Evolutionary conservation across 2,113 vertebrate genomes (phyloP).

Genomic region (Rhabdornis inornatus): DNA sequence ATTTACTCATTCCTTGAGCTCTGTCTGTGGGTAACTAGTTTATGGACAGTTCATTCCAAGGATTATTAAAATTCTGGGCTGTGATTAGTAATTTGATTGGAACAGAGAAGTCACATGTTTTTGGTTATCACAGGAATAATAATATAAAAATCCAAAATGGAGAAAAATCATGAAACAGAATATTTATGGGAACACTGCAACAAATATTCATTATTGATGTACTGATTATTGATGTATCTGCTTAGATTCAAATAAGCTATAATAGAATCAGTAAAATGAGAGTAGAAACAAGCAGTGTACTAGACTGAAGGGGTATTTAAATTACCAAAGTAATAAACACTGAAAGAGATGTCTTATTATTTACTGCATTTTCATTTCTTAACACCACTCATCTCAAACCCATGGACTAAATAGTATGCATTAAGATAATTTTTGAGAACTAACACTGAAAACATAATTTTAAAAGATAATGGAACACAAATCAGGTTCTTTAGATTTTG

Average conservation of each 20-base stretch:
- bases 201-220: neutral
- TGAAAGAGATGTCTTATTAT: neutral
- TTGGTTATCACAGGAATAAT: neutral
- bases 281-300: neutral
- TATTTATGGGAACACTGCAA: neutral
- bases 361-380: neutral
- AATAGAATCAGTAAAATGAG: neutral
- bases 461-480: neutral
- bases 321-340: neutral
- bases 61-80: neutral
- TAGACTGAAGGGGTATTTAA: neutral
- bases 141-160: neutral
- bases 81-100: neutral
- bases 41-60: neutral
- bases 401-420: neutral
- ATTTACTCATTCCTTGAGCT: neutral
- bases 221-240: neutral
- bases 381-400: neutral
- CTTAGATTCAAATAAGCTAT: neutral
- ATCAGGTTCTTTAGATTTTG: neutral
- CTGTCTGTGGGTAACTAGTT: neutral
- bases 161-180: neutral
- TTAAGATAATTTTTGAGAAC: neutral
- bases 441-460: neutral
- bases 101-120: neutral